Evolutionary conservation across 2,888 invertebrate genomes (phyloP), one percentile per base, ranked within the genome.

Genomic region (Drosophila stalkeri): DNA sequence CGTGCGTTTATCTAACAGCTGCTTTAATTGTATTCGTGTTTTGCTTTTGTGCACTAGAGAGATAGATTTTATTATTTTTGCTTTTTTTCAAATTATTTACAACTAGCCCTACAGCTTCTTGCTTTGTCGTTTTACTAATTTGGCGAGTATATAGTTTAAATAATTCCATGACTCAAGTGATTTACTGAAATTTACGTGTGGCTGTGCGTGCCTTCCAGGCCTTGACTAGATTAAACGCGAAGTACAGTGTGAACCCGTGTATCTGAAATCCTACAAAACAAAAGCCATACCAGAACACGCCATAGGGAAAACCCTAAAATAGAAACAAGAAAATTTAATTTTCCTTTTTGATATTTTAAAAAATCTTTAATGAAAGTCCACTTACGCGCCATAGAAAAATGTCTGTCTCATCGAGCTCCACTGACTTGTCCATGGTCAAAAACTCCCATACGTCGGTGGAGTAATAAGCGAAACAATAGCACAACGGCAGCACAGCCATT

Each of bases 271-370:
- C 97, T 14, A 97, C 94, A 52, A 97, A 94, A 75, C 98, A 95
- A 93, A 98, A 99, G 70, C 96, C 96, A 92, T 97, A 98, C 98
- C 98, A 98, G 72, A 99, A 94, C 33, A 98, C 94, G 18, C 98
- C 98, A 91, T 98, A 97, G 0, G 99, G 98, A 92, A 97, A 96
- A 18, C 96, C 97, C 97, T 98, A n/a, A 51, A 72, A 72, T 11
- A 31, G 5, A 18, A 20, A 2, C 11, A 44, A 20, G 0, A 8
- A 51, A 51, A 57, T 33, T 9, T 2, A 0, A 6, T 0, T 8
- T 8, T 9, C 18, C 7, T 59, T 12, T n/a, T 47, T 43, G 2
- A 8, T 16, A 14, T 1, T 1, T 18, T 11, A 3, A 2, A 23
- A 27, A 27, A 27, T 14, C 23, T 59, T 31, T 56, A 2, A 18